phyloP scores from a whole-genome alignment of 1,140 invertebrate species.

The Papilio dardanus region DNA sequence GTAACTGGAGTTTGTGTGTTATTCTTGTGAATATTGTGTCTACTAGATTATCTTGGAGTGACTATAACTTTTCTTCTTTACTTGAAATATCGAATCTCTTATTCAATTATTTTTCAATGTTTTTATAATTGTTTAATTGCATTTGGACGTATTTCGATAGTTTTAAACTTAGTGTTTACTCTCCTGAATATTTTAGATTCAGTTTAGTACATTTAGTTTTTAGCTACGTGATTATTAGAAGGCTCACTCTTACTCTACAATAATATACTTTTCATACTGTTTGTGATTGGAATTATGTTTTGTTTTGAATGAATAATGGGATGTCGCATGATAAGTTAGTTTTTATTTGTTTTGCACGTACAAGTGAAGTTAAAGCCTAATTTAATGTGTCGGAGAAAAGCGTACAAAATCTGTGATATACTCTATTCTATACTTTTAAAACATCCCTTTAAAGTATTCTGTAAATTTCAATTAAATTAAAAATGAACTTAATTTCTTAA shows the following conservation, averaged over 20 bases:
- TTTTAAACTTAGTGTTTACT: conserved; percentile 50
- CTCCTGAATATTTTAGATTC: conserved; percentile 57
- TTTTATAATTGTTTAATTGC: conserved; percentile 67
- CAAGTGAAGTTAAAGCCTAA: conserved; percentile 43
- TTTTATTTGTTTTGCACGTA: conserved; percentile 68
- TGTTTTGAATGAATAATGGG: conserved; percentile 63
- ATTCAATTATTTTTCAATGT: conserved; percentile 53
- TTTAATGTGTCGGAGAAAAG: conserved; percentile 39
- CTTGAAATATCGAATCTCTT: conserved; percentile 54
- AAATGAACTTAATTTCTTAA: neutral
- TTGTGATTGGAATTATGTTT: conserved; percentile 55
- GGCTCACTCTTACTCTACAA: conserved; percentile 66
- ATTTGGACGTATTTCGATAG: conserved; percentile 66
- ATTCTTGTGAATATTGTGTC: conserved; percentile 71
- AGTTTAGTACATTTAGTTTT: conserved; percentile 65
- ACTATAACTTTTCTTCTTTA: conserved; percentile 68
- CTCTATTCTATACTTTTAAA: neutral
- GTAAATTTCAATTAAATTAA: neutral
- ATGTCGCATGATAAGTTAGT: conserved; percentile 73
- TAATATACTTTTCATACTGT: conserved; percentile 48
- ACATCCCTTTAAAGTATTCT: neutral
- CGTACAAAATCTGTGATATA: neutral
- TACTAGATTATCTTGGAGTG: conserved; percentile 66
- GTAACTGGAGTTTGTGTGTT: conserved; percentile 68
- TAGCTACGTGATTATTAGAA: conserved; percentile 61